Base-by-base conservation (phyloP, 2,113 vertebrate species). In the Hymenochirus boettgeri region DNA sequence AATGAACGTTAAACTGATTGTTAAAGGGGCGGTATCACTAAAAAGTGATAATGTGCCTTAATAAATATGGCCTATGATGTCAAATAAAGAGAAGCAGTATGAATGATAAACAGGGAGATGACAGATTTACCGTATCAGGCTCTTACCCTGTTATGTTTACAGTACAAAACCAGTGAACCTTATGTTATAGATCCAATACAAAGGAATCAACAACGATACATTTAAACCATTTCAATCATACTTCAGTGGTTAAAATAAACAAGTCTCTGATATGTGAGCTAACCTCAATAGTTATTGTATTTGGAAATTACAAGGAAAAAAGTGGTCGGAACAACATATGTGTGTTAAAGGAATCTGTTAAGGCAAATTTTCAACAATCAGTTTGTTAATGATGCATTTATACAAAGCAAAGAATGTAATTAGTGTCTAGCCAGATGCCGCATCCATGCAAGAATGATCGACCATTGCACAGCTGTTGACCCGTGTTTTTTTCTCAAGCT, bases 351-450 rank as follows among this genome's bases (percentile, higher is more conserved):
- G 54, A 54, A 10, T 37, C 46, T 33, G 9, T 48, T 24, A 33
- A 56, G 48, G 29, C 55, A 33, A 58, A 64, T 39, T 25, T 51
- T 50, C 19, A 71, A 31, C 51, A 61, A 57, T 61, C 47, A 62
- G 9, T 47, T 65, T 62, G 45, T 54, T 56, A 62, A 58, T 65
- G 63, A 47, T 57, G 35, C 53, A 65, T 39, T 63, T 53, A 42
- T 52, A 35, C 25, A 23, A 53, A 45, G 35, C 56, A 58, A 15
- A 59, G 59, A 67, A 65, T 50, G 58, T 60, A 70, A 70, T 26
- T 71, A 64, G 48, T 7, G 64, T 73, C 1, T 21, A 52, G 61
- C 33, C 62, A 72, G 51, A 26, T 61, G 37, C 61, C 65, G 22
- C 25, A 45, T 65, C 11, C 22, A 54, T 57, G 61, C 64, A 55